Conservation (phyloP, 2,797 vertebrate species). For the Molothrus ater region DNA sequence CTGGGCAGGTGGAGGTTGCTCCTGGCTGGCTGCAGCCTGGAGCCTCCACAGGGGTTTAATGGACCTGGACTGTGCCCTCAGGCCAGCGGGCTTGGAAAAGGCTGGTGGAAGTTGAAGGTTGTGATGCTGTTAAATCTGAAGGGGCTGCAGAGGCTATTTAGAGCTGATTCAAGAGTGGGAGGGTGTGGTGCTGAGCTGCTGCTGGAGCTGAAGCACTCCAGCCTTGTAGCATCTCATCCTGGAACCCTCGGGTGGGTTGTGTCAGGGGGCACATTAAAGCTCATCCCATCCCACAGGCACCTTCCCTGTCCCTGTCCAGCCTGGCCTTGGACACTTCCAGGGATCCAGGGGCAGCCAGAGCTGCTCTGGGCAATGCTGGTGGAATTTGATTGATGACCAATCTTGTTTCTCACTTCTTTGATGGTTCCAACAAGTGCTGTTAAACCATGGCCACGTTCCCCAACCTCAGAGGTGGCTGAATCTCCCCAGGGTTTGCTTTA, state of each 20-base stretch:
- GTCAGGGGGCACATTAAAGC: not conserved
- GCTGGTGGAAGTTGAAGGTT: not conserved
- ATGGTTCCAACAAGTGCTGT: not conserved
- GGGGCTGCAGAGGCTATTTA: not conserved
- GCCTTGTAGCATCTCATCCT: not conserved
- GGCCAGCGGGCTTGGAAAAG: rapidly evolving
- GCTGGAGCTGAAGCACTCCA: not conserved
- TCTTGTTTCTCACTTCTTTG: not conserved
- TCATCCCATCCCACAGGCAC: not conserved
- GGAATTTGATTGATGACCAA: not conserved
- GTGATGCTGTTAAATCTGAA: not conserved
- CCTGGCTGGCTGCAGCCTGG: not conserved
- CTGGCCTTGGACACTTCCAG: not conserved
- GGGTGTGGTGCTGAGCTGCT: not conserved
- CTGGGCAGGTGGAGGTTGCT: not conserved
- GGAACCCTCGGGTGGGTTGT: rapidly evolving
- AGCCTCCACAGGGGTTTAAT: not conserved
- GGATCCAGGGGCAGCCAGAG: not conserved
- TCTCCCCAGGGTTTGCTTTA: not conserved
- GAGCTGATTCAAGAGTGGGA: not conserved
- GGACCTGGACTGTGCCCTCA: rapidly evolving
- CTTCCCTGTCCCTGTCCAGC: rapidly evolving
- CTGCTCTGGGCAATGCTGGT: not conserved
- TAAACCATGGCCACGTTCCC: rapidly evolving
- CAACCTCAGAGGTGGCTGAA: not conserved